phyloP scores from a whole-genome alignment of 2,797 vertebrate species.

The Coracias cyanogaster region DNA sequence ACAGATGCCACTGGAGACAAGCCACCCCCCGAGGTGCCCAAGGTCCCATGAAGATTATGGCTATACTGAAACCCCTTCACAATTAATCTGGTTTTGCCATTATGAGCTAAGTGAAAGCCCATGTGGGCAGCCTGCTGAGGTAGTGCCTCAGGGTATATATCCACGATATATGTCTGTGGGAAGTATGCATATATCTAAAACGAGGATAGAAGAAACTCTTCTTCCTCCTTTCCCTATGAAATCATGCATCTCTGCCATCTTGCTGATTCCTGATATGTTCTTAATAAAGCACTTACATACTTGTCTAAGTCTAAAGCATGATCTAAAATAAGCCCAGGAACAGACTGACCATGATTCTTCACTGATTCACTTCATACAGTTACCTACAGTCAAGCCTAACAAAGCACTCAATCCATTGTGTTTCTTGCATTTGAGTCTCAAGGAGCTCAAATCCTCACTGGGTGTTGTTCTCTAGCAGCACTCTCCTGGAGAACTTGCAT shows the following conservation, averaged over 20 bases:
- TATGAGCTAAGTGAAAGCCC: background rate
- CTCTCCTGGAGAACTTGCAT: background rate
- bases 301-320: background rate
- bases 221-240: background rate
- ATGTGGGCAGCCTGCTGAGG: background rate
- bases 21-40: background rate
- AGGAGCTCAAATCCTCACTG: background rate
- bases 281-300: background rate
- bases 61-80: background rate
- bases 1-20: background rate
- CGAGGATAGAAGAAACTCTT: background rate
- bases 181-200: background rate
- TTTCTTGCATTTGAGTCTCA: background rate
- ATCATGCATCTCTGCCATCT: background rate
- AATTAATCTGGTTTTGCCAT: background rate
- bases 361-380: background rate
- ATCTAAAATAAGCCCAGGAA: background rate
- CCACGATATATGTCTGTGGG: background rate
- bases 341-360: background rate
- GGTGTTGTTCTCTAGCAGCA: background rate
- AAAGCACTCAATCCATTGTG: background rate
- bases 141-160: background rate
- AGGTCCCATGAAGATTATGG: background rate
- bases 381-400: background rate
- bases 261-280: background rate